A percentile compares a stretch with the other conserved stretches of the same genome.
Evolutionary conservation across 2,113 vertebrate species (phyloP).

Genomic region (Platysteira castanea): DNA sequence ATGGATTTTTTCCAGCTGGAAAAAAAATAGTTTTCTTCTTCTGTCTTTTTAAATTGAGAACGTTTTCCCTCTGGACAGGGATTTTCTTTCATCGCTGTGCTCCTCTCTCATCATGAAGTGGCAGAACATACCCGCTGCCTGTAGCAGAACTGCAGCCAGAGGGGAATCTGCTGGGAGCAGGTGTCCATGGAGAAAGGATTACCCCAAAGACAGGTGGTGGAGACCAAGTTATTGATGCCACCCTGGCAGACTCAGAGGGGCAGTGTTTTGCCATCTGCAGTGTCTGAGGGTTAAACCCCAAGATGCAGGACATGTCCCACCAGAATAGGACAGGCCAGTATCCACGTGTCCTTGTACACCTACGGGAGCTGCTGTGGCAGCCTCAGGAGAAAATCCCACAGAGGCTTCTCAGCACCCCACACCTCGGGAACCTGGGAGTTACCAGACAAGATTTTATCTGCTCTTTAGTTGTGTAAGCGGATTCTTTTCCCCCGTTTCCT

Average conservation of each 20-base stretch:
- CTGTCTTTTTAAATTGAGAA: background rate
- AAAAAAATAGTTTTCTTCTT: background rate
- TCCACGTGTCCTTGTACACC: rapidly evolving
- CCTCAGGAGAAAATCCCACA: background rate
- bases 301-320: background rate
- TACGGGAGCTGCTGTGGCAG: background rate
- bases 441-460: background rate
- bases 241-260: rapidly evolving
- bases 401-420: background rate
- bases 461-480: background rate
- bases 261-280: background rate
- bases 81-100: background rate
- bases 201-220: background rate
- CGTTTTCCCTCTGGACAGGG: background rate
- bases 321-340: background rate
- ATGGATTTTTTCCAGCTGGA: background rate
- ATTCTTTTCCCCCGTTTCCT: background rate
- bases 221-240: rapidly evolving
- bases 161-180: background rate
- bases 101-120: background rate
- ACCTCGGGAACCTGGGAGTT: background rate
- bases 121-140: background rate
- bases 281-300: background rate
- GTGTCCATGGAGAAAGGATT: background rate
- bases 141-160: background rate